Conservation (phyloP, 1,140 invertebrate genomes). For the Epicauta chinensis region DNA sequence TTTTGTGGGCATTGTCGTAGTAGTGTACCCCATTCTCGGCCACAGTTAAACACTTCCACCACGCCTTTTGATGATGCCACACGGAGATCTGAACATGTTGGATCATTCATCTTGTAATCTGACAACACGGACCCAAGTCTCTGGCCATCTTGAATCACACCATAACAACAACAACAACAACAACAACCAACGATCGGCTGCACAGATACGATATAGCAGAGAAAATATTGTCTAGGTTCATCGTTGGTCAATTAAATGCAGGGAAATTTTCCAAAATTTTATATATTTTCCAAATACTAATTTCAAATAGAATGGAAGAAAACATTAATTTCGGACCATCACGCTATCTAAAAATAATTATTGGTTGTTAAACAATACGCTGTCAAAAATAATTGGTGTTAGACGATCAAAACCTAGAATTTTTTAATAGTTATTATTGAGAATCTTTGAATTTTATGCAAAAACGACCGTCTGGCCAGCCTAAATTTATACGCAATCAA, state of each 20-base stretch:
- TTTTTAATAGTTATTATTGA: no score
- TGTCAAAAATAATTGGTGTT: constrained; percentile 13
- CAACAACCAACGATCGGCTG: background rate
- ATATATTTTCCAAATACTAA: no score
- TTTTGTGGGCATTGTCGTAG: constrained; percentile 11
- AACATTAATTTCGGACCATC: constrained; percentile 12
- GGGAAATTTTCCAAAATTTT: no score
- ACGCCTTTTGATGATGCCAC: constrained; percentile 4
- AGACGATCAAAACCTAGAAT: background rate
- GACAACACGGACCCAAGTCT: background rate
- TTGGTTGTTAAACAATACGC: constrained; percentile 14
- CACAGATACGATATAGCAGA: background rate
- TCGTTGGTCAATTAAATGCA: background rate
- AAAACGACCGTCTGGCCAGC: no score
- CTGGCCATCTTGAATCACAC: background rate
- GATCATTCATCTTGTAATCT: constrained; percentile 6
- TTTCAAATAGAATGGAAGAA: background rate
- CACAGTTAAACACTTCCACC: background rate
- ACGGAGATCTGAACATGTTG: background rate
- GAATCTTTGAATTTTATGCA: no score
- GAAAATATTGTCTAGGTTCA: background rate
- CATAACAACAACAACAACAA: no score
- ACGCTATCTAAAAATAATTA: constrained; percentile 13
- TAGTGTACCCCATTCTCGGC: constrained; percentile 1
- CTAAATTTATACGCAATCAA: no score